These are phyloP conservation scores for Pemphredon lugubris DNA, from an alignment of 2,888 invertebrate genomes.

Conservation along the genomic window DNA sequence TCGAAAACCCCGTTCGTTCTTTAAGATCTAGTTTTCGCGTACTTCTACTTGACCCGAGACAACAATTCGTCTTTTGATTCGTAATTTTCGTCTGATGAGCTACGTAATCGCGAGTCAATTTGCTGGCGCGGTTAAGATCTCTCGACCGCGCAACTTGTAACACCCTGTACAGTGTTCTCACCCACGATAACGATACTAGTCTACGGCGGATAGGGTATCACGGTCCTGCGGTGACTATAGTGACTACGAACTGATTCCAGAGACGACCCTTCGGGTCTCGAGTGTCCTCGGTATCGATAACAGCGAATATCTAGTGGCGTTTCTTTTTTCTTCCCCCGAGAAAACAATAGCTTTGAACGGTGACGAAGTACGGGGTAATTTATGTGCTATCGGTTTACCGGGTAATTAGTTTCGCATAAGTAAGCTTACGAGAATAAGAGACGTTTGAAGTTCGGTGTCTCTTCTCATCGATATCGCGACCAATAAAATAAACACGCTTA, in stretches of 20 bases:
- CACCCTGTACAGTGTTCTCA: slow-evolving; percentile 17
- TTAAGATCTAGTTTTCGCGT: no score
- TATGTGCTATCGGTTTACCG: no score
- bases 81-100: slow-evolving; percentile 10
- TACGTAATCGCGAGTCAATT: slow-evolving; percentile 1
- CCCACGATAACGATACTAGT: not conserved
- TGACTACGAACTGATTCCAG: not conserved
- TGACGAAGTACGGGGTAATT: no score
- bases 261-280: not conserved
- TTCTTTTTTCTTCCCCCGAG: not conserved
- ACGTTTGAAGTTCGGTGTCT: no score
- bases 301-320: not conserved
- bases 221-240: not conserved
- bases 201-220: not conserved
- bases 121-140: slow-evolving; percentile 35
- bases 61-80: slow-evolving; percentile 33
- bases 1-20: no score
- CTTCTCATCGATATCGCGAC: no score
- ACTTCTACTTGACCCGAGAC: no score
- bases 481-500: no score
- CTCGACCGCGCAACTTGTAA: slow-evolving; percentile 12
- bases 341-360: not conserved
- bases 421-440: not conserved
- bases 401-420: no score
- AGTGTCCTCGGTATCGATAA: not conserved